Evolutionary conservation across 2,797 vertebrate species (phyloP).

Genomic region (Glossophaga mutica): DNA sequence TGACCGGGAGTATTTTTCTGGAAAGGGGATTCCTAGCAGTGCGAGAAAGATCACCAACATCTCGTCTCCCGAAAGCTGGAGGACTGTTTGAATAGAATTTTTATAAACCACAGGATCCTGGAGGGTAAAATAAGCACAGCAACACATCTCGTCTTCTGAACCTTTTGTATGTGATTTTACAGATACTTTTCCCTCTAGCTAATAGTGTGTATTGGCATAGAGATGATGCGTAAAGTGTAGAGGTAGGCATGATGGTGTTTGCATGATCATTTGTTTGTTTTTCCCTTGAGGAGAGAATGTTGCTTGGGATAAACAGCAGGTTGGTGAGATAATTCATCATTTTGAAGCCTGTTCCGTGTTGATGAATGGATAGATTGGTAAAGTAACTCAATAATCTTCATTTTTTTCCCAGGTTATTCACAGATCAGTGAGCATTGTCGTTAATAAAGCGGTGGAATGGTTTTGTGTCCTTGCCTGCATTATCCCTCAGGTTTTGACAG

Average conservation of each 20-base stretch:
- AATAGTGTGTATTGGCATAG: slow-evolving; percentile 32
- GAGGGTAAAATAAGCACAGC: not conserved
- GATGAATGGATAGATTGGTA: slow-evolving; percentile 89
- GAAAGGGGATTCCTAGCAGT: not conserved
- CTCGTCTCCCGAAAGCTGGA: not conserved
- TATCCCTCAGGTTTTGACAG: slow-evolving; percentile 86
- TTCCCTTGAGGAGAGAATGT: slow-evolving; percentile 73
- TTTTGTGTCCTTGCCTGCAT: slow-evolving; percentile 85
- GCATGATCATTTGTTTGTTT: slow-evolving; percentile 76
- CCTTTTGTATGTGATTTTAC: slow-evolving; percentile 6
- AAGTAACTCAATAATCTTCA: slow-evolving; percentile 90
- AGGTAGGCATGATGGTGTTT: slow-evolving; percentile 63
- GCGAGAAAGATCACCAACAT: not conserved
- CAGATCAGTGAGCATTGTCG: slow-evolving; percentile 88
- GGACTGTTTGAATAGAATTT: slow-evolving; percentile 11
- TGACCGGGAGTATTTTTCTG: not conserved
- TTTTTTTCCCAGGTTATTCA: slow-evolving; percentile 87
- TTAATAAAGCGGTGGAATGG: slow-evolving; percentile 89
- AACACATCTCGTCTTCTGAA: slow-evolving; percentile 16
- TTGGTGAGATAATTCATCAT: slow-evolving; percentile 86
- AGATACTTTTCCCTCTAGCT: not conserved
- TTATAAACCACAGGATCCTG: not conserved
- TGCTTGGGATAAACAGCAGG: slow-evolving; percentile 77
- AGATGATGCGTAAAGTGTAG: slow-evolving; percentile 16
- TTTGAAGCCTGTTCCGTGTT: slow-evolving; percentile 83